Evolutionary conservation across 2,888 invertebrate genomes (phyloP).

Genomic region (Ferrisia virgata): DNA sequence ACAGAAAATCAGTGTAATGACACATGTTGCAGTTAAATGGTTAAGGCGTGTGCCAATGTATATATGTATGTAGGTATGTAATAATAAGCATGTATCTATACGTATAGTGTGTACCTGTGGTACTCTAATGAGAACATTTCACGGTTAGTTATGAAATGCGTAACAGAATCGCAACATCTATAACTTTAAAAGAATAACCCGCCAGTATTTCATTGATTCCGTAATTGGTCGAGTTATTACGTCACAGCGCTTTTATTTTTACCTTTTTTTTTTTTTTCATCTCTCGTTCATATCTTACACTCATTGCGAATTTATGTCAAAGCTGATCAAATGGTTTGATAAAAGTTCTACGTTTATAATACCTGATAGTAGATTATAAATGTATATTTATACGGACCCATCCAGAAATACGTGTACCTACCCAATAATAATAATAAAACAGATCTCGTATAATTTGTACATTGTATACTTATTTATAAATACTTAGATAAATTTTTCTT

Average conservation of each 20-base stretch:
- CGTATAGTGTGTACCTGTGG: background rate
- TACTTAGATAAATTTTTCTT: background rate
- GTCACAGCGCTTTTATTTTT: conserved; percentile 6
- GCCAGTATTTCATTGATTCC: background rate
- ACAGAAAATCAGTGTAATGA: background rate
- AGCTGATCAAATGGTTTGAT: background rate
- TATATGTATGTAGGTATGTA: background rate
- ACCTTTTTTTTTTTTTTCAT: background rate
- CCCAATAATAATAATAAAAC: background rate
- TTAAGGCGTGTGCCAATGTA: background rate
- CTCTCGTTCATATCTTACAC: conserved; percentile 14
- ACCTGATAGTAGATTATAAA: background rate
- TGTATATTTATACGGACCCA: background rate
- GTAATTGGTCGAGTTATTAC: conserved; percentile 20
- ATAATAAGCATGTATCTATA: background rate
- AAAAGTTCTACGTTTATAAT: background rate
- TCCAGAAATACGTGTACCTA: background rate
- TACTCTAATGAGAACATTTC: conserved; percentile 10
- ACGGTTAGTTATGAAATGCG: conserved; percentile 22
- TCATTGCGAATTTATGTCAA: background rate
- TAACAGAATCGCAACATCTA: background rate
- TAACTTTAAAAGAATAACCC: conserved; percentile 17
- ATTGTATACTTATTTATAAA: too few species aligned
- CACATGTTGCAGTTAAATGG: background rate
- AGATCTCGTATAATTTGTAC: background rate